Conservation (phyloP, 2,797 vertebrate species). For the Peromyscus attwateri region DNA sequence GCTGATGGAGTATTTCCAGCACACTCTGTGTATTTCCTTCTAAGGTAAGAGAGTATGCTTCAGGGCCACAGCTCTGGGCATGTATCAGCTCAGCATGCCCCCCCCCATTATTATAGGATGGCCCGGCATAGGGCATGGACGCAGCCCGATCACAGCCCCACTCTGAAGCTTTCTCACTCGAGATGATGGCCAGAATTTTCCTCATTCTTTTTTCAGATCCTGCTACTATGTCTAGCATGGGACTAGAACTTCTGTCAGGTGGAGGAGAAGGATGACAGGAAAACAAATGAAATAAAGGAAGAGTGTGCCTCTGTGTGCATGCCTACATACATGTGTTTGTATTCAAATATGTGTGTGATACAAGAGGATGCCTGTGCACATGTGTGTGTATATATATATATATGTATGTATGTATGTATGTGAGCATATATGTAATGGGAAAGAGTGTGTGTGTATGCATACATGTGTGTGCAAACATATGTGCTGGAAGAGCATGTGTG, state of each 20-base stretch:
- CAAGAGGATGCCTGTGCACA: neutral
- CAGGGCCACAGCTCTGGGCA: neutral
- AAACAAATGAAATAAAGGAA: neutral
- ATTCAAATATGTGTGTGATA: neutral
- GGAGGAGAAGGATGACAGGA: neutral
- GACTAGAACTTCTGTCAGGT: neutral
- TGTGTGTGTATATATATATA: neutral
- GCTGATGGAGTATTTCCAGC: fast-evolving
- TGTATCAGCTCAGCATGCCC: neutral
- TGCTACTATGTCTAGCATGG: neutral
- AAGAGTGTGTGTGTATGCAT: neutral
- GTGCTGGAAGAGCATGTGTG: neutral
- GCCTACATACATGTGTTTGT: neutral
- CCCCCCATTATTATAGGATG: neutral
- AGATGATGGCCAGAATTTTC: neutral
- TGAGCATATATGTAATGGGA: neutral
- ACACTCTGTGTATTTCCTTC: fast-evolving
- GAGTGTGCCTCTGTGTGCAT: neutral
- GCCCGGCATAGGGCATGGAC: fast-evolving
- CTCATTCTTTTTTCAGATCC: neutral
- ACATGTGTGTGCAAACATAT: neutral
- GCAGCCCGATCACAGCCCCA: fast-evolving
- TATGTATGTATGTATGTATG: neutral
- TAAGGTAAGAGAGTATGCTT: neutral
- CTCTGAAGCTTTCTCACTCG: neutral